Evolutionary conservation across 2,888 invertebrate species (phyloP), one percentile per base, ranked within the genome.

Genomic region (Didymodactylos carnosus): DNA sequence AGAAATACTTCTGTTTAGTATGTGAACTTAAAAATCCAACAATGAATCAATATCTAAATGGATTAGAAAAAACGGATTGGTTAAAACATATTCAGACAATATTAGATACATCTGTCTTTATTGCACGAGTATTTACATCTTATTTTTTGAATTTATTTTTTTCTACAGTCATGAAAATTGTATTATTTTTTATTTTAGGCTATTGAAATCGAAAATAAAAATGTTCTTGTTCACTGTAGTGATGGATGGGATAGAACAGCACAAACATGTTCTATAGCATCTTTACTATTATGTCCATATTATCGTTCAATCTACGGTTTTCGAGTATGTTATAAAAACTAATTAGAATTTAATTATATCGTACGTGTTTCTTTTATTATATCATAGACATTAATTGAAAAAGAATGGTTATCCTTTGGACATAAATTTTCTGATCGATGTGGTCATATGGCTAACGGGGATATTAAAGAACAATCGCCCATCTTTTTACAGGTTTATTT

Each of bases 231-330:
- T 23, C 97, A 98, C 85, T 98, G 97, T 83, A 94, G 93, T 76
- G 97, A 98, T 85, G 97, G 97, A 70, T 98, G 98, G 98, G 98
- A 98, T 85, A 87, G 98, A 80, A 99, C 98, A 0, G 92, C 95
- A 76, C 98, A 99, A 87, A 94, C 92, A 72, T 94, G 95, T 84
- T 92, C 94, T 11, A 83, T 98, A 72, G 91, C 97, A 69, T 88
- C 91, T 72, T 84, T 99, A 8, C 87, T 94, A 79, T 85, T 98
- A 72, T 95, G 98, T 85, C 95, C 97, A 2, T 94, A 91, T 85
- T 97, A 95, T 84, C 87, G 97, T 78, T 95, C 95, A 70, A 89
- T 97, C 78, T 89, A 92, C 80, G 97, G 97, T 46, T 95, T 92
- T 84, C 92, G 91, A 87, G 90, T 90, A 62, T n/a, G 6, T 10